Percentiles rank a stretch among this genome's conserved stretches.
Evolutionary conservation across 2,797 vertebrate genomes (phyloP).

Genomic region (Rhabdomys pumilio): DNA sequence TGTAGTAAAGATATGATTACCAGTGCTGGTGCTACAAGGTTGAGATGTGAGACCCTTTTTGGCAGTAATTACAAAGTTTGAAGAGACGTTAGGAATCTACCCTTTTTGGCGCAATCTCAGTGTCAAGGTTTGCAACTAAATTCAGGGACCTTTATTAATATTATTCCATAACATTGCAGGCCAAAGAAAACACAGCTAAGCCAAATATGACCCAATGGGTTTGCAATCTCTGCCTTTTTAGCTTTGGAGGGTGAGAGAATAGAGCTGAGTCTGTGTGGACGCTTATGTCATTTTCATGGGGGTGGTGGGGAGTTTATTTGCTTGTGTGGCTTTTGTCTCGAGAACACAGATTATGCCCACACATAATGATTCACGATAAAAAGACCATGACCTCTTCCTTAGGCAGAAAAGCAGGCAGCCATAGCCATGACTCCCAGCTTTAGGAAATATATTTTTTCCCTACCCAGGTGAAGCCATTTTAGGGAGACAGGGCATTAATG

Average conservation of each 20-base stretch:
- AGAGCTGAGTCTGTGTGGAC: neutral
- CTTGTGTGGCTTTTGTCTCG: constrained; percentile 30
- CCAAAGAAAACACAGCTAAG: constrained; percentile 69
- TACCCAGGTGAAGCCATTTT: neutral
- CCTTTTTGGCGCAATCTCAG: neutral
- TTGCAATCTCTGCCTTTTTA: constrained; percentile 8
- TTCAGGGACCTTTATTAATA: constrained; percentile 12
- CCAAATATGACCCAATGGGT: constrained; percentile 61
- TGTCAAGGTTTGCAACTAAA: constrained; percentile 61
- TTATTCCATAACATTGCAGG: neutral
- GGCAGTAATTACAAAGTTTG: constrained; percentile 11
- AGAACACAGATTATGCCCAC: constrained; percentile 42
- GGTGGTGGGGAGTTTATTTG: neutral
- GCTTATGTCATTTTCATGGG: constrained; percentile 11
- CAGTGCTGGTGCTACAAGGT: neutral
- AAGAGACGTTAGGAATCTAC: constrained; percentile 34
- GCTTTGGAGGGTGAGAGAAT: neutral
- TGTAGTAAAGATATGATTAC: neutral
- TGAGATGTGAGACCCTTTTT: neutral
- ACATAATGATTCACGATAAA: constrained; percentile 54
- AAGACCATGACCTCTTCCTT: constrained; percentile 35
- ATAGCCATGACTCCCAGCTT: neutral
- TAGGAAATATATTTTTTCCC: neutral
- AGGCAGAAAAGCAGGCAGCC: constrained; percentile 22
- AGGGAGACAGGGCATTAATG: neutral